Percentiles rank a stretch among this genome's conserved stretches.
Evolutionary conservation across 2,888 invertebrate genomes (phyloP).

Genomic region (Lasioglossum figueresi): DNA sequence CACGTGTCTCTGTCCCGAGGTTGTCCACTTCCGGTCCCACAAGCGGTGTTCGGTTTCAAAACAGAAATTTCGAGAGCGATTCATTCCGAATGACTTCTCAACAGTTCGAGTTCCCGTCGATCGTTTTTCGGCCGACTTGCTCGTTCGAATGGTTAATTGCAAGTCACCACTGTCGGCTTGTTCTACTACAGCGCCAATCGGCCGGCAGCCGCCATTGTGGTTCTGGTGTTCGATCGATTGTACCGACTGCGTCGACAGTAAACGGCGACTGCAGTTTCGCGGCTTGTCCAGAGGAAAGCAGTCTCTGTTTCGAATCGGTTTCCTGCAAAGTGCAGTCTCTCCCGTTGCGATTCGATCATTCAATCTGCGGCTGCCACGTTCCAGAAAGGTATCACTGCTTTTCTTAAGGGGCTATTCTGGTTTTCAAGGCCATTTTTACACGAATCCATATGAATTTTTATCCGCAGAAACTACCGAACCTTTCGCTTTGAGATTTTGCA

Average conservation of each 20-base stretch:
- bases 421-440: not conserved
- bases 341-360: not conserved
- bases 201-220: not conserved
- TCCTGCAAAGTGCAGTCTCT: not conserved
- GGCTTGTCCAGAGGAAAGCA: slow-evolving; percentile 17
- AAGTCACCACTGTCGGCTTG: not conserved
- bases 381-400: not conserved
- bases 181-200: not conserved
- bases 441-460: not conserved
- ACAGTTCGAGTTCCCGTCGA: not conserved
- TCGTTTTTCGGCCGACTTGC: not conserved
- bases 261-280: not conserved
- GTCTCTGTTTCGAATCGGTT: not conserved
- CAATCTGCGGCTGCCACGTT: not conserved
- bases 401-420: not conserved
- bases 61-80: not conserved
- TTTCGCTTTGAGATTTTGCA: not conserved
- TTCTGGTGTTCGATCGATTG: slow-evolving; percentile 7
- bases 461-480: not conserved
- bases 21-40: not conserved
- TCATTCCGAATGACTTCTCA: no score
- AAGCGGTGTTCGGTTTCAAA: not conserved
- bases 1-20: not conserved
- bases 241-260: slow-evolving; percentile 1
- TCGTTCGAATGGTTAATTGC: not conserved